Base-by-base conservation (phyloP, 2,888 invertebrate species). In the Eupeodes luniger region DNA sequence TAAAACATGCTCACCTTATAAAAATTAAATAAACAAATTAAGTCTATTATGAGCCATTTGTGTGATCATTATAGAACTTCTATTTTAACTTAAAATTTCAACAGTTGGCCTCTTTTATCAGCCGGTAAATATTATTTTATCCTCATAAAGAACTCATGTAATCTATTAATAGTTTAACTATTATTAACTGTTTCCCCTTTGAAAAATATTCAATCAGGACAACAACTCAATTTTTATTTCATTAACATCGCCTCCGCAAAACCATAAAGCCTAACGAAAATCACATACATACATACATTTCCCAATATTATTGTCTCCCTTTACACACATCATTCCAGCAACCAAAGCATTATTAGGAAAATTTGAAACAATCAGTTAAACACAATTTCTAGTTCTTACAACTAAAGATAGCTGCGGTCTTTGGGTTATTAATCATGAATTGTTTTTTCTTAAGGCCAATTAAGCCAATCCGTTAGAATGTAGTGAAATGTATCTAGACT, bases 311-410 rank as follows among this genome's bases (percentile, higher is more conserved):
- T 27, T 10, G 27, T 66, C 10, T 34, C 14, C 27, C 66, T 49
- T 57, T 40, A 40, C 40, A 40, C 51, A 16, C 5, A 16, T 62
- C 16, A 1, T 66, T 66, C n/a, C 49, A 66, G 49, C 47, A 34
- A 9, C 66, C 9, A 14, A 66, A 44, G 12, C 19, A 14, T 47
- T 66, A 19, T 14, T 14, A 61, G 36, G 36, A 11, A 44, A 16
- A 16, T 3, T 66, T 55, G n/a, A 67, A 61, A 27, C 27, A 66
- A 70, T 66, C 55, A 64, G 57, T 67, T 69, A 19, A 59, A 49
- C 36, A 69, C 36, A 49, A 49, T 49, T 66, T 53, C 19, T 51
- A 40, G 5, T 36, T 36, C 7, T 36, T 36, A 1, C 19, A 19
- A 19, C 19, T 1, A 19, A 19, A 19, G 19, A 19, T 19, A 19